Evolutionary conservation across 1,140 invertebrate genomes (phyloP), one percentile per base, ranked within the genome.

Genomic region (Pentalonia nigronervosa): DNA sequence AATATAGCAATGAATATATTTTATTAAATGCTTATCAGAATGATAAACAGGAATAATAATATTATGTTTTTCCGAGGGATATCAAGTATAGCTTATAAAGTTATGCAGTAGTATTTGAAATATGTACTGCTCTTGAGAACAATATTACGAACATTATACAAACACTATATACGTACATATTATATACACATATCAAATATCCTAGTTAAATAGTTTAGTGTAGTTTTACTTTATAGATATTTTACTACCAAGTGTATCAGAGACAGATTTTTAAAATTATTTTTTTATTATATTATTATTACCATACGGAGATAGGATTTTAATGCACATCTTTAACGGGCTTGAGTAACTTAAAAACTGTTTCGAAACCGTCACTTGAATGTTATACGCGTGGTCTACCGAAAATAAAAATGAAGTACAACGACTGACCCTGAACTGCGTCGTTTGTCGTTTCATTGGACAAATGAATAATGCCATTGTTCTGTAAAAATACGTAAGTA

Each of bases 381-480:
- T 17, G n/a, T 76, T 17, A 21, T 53, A 34, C 30, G 60, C n/a
- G 60, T 76, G 60, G 30, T n/a, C 30, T 76, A 76, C 14, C 14
- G 60, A 76, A 76, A 76, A 76, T 76, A 76, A 76, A n/a, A 76
- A 76, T n/a, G 60, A 76, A 76, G 60, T 76, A 76, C 60, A 76
- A 76, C n/a, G 60, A 76, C 60, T 76, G 60, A 76, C 60, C 60
- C n/a, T 76, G 60, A 76, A 76, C 60, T n/a, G n/a, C n/a, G 30
- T n/a, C 60, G 60, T 17, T 67, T 67, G 60, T 67, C 30, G 30
- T 76, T 76, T 76, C 60, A n/a, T 76, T n/a, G 60, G 60, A 34
- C 60, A 34, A 76, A 76, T 14, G 30, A 76, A 76, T 76, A 76
- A 76, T 76, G n/a, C 14, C 30, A 9, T n/a, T 1, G 30, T 76